Evolutionary conservation across 53 echinoderm and acorn worm species (phyloP).

Genomic region (Paracentrotus lividus): DNA sequence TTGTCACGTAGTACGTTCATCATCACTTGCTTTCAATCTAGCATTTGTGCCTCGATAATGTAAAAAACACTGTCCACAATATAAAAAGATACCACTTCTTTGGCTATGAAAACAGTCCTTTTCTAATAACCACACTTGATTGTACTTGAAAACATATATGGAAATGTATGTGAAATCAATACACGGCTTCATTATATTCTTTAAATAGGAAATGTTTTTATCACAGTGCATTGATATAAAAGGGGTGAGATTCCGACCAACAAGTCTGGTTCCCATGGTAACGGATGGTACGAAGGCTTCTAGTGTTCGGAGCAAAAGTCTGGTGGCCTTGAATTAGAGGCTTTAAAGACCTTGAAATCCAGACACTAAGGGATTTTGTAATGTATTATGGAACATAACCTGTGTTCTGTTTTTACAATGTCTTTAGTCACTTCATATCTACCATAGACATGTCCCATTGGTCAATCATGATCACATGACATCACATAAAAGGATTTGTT

Average conservation of each 20-base stretch:
- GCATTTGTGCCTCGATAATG: too few relatives aligned
- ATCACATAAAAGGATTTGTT: neutral
- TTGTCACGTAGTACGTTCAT: too few relatives aligned
- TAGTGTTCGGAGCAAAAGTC: neutral
- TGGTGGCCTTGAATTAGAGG: neutral
- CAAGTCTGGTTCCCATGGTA: neutral
- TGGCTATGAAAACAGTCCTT: neutral
- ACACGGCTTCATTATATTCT: neutral
- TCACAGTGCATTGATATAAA: neutral
- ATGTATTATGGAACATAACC: neutral
- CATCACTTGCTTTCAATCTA: too few relatives aligned
- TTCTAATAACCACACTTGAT: neutral
- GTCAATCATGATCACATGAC: neutral
- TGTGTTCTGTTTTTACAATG: neutral
- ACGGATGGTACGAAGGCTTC: neutral
- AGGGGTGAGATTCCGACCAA: neutral
- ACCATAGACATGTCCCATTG: neutral
- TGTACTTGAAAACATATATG: neutral
- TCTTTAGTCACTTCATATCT: neutral
- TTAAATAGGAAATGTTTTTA: neutral
- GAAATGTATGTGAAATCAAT: conserved; percentile 9
- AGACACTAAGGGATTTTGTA: neutral
- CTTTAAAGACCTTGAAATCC: neutral
- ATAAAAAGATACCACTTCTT: neutral
- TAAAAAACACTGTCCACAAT: too few relatives aligned